Evolutionary conservation across 2,888 invertebrate species (phyloP).

Genomic region (Hydraecia micacea): DNA sequence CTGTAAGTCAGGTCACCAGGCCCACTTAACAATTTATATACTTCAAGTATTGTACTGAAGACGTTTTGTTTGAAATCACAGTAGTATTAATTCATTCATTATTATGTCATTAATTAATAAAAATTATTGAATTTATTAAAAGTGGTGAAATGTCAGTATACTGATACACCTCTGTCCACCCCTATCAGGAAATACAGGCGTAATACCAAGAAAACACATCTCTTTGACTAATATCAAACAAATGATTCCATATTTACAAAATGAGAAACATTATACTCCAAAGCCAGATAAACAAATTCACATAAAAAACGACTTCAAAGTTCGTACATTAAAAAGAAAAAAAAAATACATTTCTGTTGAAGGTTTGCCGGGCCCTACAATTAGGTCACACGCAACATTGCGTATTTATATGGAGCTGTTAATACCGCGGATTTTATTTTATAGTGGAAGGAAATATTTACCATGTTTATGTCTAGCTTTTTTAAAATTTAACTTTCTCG

Average conservation of each 20-base stretch:
- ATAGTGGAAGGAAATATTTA: not conserved
- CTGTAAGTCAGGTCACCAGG: too few relatives aligned
- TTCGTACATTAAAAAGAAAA: conserved; percentile 57
- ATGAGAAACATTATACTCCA: conserved; percentile 25
- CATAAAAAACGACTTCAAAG: conserved; percentile 57
- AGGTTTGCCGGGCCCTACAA: conserved; percentile 65
- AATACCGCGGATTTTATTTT: conserved; percentile 23
- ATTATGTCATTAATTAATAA: too few relatives aligned
- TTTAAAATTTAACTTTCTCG: not conserved
- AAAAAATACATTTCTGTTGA: conserved; percentile 38
- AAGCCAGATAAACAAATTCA: conserved; percentile 49
- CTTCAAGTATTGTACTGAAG: too few relatives aligned
- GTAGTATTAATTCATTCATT: too few relatives aligned
- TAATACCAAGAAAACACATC: not conserved
- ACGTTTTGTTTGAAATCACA: too few relatives aligned
- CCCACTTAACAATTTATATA: too few relatives aligned
- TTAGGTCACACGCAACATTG: conserved; percentile 75
- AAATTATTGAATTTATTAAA: too few relatives aligned
- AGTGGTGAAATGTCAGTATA: not conserved
- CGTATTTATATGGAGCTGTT: conserved; percentile 67
- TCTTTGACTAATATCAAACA: not conserved
- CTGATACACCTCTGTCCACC: not conserved
- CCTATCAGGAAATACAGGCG: not conserved
- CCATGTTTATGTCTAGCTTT: not conserved
- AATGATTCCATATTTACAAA: conserved; percentile 24